Evolutionary conservation across 1,140 invertebrate species (phyloP), one percentile per base, ranked within the genome.

Genomic region (Trachymyrmex cornetzi): DNA sequence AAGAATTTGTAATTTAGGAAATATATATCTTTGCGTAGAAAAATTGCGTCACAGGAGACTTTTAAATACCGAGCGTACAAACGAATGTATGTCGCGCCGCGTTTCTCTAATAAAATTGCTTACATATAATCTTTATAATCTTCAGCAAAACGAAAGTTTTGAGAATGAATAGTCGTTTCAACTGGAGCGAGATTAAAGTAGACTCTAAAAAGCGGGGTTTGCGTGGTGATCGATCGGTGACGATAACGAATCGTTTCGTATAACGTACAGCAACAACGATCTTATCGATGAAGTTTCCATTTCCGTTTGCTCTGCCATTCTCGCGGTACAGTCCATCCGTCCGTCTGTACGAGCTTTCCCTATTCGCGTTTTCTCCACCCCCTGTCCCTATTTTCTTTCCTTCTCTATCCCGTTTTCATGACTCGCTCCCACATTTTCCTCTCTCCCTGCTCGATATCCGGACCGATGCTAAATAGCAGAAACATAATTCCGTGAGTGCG

Each of bases 401-500:
- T 48, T 86, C 44, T 22, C 27, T 16, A 24, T 27, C 30, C 38
- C 5, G 59, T 53, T 57, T 61, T 55, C 82, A 6, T 16, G 48
- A 22, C n/a, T 12, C 64, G 12, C 48, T 57, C n/a, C 64, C 22
- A 77, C 75, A 87, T 89, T 92, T 24, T 63, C 59, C 55, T 22
- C 30, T 30, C 71, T 66, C 22, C 63, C 64, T 57, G 71, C 27
- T 72, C 87, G 71, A 82, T 82, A 88, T 84, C 82, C 69, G 66
- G 77, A 16, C 81, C 77, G 87, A 94, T 94, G 93, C 93, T 94
- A 94, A 94, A 93, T 93, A 94, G 93, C 77, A 91, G 89, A 90
- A 92, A 93, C 92, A 93, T 94, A 94, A 93, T 93, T 94, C 85
- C 89, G 88, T 92, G 91, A 94, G 93, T 93, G 90, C 92, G 87